These are phyloP conservation scores for Drosophila nigricruria DNA, from an alignment of 2,888 invertebrate genomes.

Conservation along the genomic window DNA sequence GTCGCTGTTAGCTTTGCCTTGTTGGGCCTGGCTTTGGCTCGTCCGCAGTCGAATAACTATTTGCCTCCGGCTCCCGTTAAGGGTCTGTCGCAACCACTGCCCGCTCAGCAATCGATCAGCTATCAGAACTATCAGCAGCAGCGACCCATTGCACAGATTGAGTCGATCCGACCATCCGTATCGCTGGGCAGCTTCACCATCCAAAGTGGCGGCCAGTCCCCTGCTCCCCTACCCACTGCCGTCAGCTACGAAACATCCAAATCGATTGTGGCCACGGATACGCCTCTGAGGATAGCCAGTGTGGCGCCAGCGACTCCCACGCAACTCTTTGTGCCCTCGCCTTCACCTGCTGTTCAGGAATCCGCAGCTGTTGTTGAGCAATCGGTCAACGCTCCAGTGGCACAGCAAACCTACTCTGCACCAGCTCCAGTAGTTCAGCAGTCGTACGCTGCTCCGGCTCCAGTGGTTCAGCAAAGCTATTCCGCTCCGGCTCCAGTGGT, in stretches of 20 bases:
- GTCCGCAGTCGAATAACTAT: conserved; percentile 62
- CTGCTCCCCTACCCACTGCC: conserved; percentile 19
- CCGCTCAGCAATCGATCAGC: conserved; percentile 23
- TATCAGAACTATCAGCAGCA: conserved; percentile 47
- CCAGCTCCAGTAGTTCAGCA: conserved; percentile 39
- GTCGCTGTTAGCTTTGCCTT: conserved; percentile 47
- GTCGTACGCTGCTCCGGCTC: conserved; percentile 39
- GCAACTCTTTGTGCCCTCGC: conserved; percentile 46
- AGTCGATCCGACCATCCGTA: conserved; percentile 72
- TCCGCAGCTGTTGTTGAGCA: conserved; percentile 32
- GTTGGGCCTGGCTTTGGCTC: conserved; percentile 50
- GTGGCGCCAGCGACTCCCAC: conserved; percentile 36
- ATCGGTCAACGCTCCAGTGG: conserved; percentile 29
- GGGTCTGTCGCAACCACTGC: conserved; percentile 23
- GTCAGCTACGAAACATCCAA: conserved; percentile 49
- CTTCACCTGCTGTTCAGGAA: conserved; percentile 32
- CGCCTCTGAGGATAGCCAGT: conserved; percentile 35
- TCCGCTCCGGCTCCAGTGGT: conserved; percentile 30
- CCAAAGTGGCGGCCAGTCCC: conserved; percentile 24
- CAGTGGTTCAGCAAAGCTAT: conserved; percentile 33
- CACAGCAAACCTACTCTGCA: conserved; percentile 28
- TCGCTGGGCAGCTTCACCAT: conserved; percentile 74
- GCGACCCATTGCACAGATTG: conserved; percentile 48
- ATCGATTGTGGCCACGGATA: conserved; percentile 47
- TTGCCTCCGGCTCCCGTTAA: conserved; percentile 60